These are phyloP conservation scores for Melipona bicolor DNA, from an alignment of 2,888 invertebrate species.

Conservation along the genomic window DNA sequence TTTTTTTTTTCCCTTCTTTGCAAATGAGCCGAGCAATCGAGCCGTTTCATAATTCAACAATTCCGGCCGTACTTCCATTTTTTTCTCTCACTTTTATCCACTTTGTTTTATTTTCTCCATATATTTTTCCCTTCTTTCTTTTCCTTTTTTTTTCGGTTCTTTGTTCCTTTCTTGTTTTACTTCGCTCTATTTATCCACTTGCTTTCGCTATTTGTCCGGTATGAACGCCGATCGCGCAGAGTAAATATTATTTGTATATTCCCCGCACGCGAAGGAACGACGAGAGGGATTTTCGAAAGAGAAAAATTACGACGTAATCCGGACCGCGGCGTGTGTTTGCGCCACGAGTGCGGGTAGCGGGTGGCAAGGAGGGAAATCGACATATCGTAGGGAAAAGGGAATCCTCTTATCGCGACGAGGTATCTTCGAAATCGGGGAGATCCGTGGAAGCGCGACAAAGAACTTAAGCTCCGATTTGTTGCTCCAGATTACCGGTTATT, in stretches of 20 bases:
- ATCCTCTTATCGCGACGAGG: slow-evolving; percentile 68
- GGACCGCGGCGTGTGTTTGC: slow-evolving; percentile 56
- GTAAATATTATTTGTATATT: not conserved
- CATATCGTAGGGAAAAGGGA: slow-evolving; percentile 61
- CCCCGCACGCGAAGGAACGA: not conserved
- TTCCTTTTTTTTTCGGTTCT: too few species aligned
- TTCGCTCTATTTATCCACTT: not conserved
- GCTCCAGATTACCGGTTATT: slow-evolving; percentile 45
- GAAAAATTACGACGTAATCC: slow-evolving; percentile 61
- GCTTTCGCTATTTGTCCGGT: not conserved
- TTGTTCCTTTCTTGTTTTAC: not conserved
- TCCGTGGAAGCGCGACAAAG: slow-evolving; percentile 62
- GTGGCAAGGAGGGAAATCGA: slow-evolving; percentile 48
- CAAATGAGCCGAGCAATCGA: slow-evolving; percentile 51
- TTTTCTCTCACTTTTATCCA: not conserved
- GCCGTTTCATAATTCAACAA: slow-evolving; percentile 28
- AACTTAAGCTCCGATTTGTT: slow-evolving; percentile 62
- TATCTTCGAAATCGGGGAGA: slow-evolving; percentile 65
- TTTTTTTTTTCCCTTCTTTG: not conserved
- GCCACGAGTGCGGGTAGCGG: slow-evolving; percentile 20
- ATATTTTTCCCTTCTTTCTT: not conserved
- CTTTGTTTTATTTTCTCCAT: not conserved
- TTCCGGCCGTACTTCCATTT: not conserved
- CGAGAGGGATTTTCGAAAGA: not conserved
- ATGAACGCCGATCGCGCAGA: not conserved